phyloP scores from a whole-genome alignment of 92 coral and sea anemone species.

The Micromussa lordhowensis region DNA sequence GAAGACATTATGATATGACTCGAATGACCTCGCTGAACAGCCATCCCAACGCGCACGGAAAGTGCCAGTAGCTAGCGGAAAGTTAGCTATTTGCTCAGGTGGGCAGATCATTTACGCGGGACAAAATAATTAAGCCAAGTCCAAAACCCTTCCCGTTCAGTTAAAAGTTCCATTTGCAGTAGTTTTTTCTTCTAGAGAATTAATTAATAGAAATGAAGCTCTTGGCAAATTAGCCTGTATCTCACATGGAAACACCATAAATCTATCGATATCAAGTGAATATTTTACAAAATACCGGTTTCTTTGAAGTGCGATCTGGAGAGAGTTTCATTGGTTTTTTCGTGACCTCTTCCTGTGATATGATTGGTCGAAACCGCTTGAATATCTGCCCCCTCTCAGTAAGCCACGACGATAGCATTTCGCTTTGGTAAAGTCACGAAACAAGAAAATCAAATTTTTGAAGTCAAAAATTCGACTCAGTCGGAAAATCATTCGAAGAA shows the following conservation, averaged over 20 bases:
- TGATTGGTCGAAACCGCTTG: slow-evolving; percentile 31
- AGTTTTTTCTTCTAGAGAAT: not conserved
- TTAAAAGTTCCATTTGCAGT: not conserved
- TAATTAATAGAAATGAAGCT: not conserved
- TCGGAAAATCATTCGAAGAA: not conserved
- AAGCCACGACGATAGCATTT: slow-evolving; percentile 30
- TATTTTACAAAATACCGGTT: slow-evolving; percentile 29
- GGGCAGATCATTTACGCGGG: not conserved
- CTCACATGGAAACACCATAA: not conserved
- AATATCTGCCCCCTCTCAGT: slow-evolving; percentile 30
- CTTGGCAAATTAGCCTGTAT: not conserved
- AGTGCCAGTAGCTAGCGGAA: not conserved
- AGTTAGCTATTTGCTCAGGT: slow-evolving; percentile 29
- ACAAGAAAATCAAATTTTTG: not conserved
- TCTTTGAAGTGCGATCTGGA: slow-evolving; percentile 38
- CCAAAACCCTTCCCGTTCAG: not conserved
- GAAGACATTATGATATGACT: not conserved
- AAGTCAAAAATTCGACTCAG: not conserved
- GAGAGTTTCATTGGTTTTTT: slow-evolving; percentile 22
- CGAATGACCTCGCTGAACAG: not conserved
- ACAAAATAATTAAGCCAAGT: not conserved
- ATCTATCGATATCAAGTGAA: slow-evolving; percentile 10
- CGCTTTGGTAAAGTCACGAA: slow-evolving; percentile 39
- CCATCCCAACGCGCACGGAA: not conserved
- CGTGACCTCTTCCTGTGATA: slow-evolving; percentile 28